These are phyloP conservation scores for Hydrochoerus hydrochaeris DNA, from an alignment of 2,113 vertebrate genomes.

Conservation along the genomic window DNA sequence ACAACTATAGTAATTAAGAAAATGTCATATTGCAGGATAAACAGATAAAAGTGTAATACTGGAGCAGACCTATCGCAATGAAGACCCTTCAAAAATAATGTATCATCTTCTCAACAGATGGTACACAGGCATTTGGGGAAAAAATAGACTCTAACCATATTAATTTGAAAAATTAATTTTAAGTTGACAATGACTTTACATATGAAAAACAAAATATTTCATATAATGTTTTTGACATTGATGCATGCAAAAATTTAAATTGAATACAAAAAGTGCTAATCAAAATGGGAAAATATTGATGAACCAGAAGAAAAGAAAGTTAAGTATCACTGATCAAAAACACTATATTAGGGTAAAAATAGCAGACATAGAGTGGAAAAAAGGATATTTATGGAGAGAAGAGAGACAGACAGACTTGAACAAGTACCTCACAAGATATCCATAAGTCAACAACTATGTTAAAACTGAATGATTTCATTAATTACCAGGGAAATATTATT, in stretches of 20 bases:
- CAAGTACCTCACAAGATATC: not conserved
- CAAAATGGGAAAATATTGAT: not conserved
- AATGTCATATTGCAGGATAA: not conserved
- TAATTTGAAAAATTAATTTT: slow-evolving; percentile 21
- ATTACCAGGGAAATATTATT: not conserved
- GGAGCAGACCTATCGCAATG: not conserved
- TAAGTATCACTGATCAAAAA: not conserved
- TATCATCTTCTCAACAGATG: not conserved
- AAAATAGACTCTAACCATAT: not conserved
- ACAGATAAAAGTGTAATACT: not conserved
- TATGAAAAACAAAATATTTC: not conserved
- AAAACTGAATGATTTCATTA: not conserved
- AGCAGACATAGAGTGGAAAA: not conserved
- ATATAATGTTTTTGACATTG: not conserved
- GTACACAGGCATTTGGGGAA: not conserved
- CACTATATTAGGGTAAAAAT: not conserved
- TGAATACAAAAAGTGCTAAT: not conserved
- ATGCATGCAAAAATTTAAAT: not conserved
- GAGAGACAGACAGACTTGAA: not conserved
- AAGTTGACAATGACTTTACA: not conserved
- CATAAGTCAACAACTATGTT: not conserved
- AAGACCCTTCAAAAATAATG: not conserved
- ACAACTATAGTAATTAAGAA: not conserved
- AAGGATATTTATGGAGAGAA: not conserved
- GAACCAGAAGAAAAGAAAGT: not conserved